Base-by-base conservation (phyloP, 2,888 invertebrate genomes). In the Phortica okadai region DNA sequence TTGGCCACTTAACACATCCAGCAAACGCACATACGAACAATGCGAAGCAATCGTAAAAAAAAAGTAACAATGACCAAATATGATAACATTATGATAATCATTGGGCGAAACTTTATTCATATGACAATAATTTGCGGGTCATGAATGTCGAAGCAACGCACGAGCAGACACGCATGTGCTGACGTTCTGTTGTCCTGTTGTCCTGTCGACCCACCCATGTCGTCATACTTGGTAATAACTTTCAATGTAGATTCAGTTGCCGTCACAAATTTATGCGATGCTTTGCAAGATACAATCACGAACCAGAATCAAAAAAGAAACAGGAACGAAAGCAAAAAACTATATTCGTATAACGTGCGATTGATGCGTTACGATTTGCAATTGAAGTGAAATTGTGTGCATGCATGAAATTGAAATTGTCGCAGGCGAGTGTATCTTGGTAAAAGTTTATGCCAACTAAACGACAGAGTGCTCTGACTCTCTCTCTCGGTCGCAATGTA, bases 371-470 rank as follows among this genome's bases (percentile, higher is more conserved):
- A 16, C 45, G 69, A 69, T 69, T 69, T n/a, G 16, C 69, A 78
- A 78, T 58, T 77, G 69, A 79, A 81, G 80, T 81, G 79, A 83
- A 88, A 88, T 83, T 79, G 87, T 79, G 82, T 83, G 80, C 59
- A 69, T 45, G 54, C 41, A 67, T 78, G 45, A 69, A 69, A 69
- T 69, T 50, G 69, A 44, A 69, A 69, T 50, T 8, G 44, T 69
- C 69, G 21, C 3, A n/a, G n/a, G 50, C n/a, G 25, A 21, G 62
- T 25, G n/a, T 16, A 21, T 16, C 25, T 62, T n/a, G 25, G 33
- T 33, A 33, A 33, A 50, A 50, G 8, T 50, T 50, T 14, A 50
- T 50, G 25, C 21, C 25, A 7, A 62, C 16, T 62, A 62, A 25
- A 62, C 62, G 7, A 62, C 33, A 2, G 10, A 25, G 16, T 59